Evolutionary conservation across 2,888 invertebrate genomes (phyloP).

Genomic region (Choristoneura rosaceana): DNA sequence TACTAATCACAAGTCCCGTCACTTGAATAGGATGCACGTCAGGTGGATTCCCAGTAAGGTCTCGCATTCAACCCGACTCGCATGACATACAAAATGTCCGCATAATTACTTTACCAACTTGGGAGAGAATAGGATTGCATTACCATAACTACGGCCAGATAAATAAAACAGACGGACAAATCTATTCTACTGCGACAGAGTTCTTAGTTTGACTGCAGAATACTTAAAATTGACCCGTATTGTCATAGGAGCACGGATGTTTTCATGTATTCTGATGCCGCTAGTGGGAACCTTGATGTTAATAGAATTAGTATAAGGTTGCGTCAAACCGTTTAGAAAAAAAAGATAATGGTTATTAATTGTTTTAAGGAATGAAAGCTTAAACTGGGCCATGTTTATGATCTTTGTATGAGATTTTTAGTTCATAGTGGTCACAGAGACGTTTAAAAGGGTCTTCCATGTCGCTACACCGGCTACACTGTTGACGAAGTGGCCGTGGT

Average conservation of each 20-base stretch:
- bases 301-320: neutral
- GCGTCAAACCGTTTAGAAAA: neutral
- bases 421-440: too few species aligned
- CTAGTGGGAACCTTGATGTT: neutral
- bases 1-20: slow-evolving; percentile 23
- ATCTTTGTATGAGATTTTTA: neutral
- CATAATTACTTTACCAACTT: slow-evolving; percentile 68
- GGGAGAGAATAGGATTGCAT: slow-evolving; percentile 61
- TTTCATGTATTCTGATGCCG: neutral
- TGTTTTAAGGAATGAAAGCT: neutral
- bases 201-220: neutral
- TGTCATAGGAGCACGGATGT: neutral
- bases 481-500: too few species aligned
- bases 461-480: too few species aligned
- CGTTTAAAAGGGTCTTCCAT: too few species aligned
- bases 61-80: slow-evolving; percentile 37
- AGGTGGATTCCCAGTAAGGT: slow-evolving; percentile 57
- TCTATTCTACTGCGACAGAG: neutral
- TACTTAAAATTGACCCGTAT: neutral
- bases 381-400: neutral
- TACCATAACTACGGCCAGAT: slow-evolving; percentile 59
- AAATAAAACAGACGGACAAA: slow-evolving; percentile 24
- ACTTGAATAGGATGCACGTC: slow-evolving; percentile 51
- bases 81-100: slow-evolving; percentile 55
- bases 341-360: neutral